These are phyloP conservation scores for Premnoplex brunnescens DNA, from an alignment of 2,797 vertebrate genomes.

Conservation along the genomic window DNA sequence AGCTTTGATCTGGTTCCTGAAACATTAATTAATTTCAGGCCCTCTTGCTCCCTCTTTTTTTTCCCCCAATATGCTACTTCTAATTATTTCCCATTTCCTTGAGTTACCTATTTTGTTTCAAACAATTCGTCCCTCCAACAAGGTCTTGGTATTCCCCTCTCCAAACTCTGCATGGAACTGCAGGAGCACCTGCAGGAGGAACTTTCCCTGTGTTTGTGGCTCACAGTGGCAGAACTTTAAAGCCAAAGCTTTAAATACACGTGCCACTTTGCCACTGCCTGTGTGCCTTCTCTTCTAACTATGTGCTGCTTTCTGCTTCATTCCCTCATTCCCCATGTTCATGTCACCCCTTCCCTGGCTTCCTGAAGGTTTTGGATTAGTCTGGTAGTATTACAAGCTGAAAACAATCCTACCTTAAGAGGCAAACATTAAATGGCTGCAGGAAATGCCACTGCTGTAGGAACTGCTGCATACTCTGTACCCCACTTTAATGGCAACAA, in stretches of 20 bases:
- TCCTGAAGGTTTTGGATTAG: not conserved
- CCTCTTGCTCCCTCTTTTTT: not conserved
- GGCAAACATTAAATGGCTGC: not conserved
- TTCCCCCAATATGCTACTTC: not conserved
- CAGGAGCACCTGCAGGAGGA: not conserved
- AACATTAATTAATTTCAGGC: not conserved
- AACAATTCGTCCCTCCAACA: not conserved
- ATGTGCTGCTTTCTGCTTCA: not conserved
- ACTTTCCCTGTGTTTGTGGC: not conserved
- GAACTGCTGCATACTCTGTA: not conserved
- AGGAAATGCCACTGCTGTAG: not conserved
- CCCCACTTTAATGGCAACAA: not conserved
- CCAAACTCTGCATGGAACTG: accelerated
- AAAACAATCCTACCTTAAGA: not conserved
- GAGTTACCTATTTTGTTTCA: not conserved
- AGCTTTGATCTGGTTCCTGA: not conserved
- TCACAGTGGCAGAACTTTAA: not conserved
- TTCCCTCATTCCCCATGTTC: not conserved
- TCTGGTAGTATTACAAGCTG: not conserved
- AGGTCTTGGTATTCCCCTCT: accelerated
- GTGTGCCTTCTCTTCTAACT: accelerated
- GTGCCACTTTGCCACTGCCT: accelerated
- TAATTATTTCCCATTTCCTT: not conserved
- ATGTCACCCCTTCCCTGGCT: not conserved
- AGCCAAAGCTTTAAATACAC: not conserved